These are phyloP conservation scores for Toxonevra muliebris DNA, from an alignment of 2,888 invertebrate genomes.

Conservation along the genomic window DNA sequence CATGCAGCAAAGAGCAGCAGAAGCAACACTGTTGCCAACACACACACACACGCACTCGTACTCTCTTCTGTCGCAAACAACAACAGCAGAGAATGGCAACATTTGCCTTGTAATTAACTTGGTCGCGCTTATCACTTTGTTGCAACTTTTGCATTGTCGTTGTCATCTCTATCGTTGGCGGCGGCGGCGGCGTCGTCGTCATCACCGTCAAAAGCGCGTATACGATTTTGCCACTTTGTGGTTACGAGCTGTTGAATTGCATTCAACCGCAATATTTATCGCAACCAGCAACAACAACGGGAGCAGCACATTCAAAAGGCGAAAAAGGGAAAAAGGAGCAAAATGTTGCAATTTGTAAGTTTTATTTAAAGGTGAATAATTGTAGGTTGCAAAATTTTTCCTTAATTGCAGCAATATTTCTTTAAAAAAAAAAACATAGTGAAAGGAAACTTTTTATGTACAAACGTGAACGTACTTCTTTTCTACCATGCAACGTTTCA, in stretches of 20 bases:
- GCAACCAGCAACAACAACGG: too few relatives aligned
- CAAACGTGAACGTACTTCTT: too few relatives aligned
- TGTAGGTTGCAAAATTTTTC: too few relatives aligned
- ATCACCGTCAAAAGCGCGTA: background rate
- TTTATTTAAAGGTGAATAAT: too few relatives aligned
- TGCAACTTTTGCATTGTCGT: background rate
- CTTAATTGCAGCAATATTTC: too few relatives aligned
- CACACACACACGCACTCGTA: constrained; percentile 10
- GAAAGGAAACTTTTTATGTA: too few relatives aligned
- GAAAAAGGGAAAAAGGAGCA: too few relatives aligned
- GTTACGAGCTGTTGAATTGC: constrained; percentile 17
- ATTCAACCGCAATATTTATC: constrained; percentile 16
- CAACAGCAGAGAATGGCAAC: constrained; percentile 3
- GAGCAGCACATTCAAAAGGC: too few relatives aligned
- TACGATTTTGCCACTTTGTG: constrained; percentile 8
- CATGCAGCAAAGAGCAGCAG: constrained; percentile 20
- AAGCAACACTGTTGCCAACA: background rate
- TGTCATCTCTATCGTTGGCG: background rate
- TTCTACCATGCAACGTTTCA: too few relatives aligned
- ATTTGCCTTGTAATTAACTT: constrained; percentile 33
- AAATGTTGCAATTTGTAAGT: too few relatives aligned
- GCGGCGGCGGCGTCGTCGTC: too few relatives aligned
- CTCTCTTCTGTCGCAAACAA: constrained; percentile 2
- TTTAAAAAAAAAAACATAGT: too few relatives aligned
- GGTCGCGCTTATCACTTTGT: constrained; percentile 2